Evolutionary conservation across 2,113 vertebrate species (phyloP), one percentile per base, ranked within the genome.

Genomic region (Leptocoma aspasia): DNA sequence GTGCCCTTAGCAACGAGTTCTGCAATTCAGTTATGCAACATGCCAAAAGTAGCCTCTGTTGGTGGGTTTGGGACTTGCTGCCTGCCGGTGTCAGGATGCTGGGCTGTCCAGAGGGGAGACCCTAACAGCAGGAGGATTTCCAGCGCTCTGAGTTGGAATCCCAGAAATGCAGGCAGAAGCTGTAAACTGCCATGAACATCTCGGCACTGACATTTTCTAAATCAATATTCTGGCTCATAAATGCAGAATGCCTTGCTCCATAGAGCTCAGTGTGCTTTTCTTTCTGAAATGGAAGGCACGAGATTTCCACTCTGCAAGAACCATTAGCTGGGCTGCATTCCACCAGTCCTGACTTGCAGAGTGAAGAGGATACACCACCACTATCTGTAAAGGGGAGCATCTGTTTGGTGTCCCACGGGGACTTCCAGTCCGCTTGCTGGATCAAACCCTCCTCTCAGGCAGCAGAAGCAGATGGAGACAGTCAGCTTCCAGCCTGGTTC

Each of bases 391-490:
- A 81, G 64, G 53, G 11, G 4, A 92, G 92, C 88, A 92, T 90
- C 90, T 86, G 93, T 11, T 84, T 80, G 68, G 42, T 66, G 90
- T 70, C 76, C 89, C 92, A 33, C 68, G 23, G 87, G 71, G 68
- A 66, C 87, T 44, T 57, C 39, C 79, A 90, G 75, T 50, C 81
- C 3, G 0, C 60, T 90, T 44, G 68, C 90, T 93, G 85, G 54
- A 92, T 90, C 82, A 59, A 64, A 35, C 26, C 49, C 60, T 57
- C n/a, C 93, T 83, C 49, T 39, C 80, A 90, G 86, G 93, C 95
- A 93, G 85, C 92, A 78, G 59, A 87, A 96, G 79, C 93, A 97
- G 93, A 96, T 94, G 95, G 90, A 94, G 78, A 87, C 81, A 92
- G 91, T 90, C 87, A 90, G 66, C 75, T 95, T 41, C 68, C 90